Evolutionary conservation across 2,113 vertebrate genomes (phyloP).

Genomic region (Tauraco erythrolophus): DNA sequence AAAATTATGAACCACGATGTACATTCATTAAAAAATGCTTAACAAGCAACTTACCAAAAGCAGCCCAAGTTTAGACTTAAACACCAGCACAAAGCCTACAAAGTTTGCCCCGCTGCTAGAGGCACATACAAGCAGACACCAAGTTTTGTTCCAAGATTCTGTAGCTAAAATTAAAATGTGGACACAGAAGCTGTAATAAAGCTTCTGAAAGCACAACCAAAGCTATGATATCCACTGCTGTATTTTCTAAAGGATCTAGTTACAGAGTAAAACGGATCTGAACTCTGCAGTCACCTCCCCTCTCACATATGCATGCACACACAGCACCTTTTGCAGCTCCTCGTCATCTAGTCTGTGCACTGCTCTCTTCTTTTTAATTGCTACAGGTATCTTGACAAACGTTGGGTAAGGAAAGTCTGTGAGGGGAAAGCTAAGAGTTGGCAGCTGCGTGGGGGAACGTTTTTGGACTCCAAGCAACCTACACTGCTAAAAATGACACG

Average conservation of each 20-base stretch:
- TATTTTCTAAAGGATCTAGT: neutral
- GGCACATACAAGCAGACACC: neutral
- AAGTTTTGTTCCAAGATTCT: neutral
- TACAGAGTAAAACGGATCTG: neutral
- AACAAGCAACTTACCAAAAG: neutral
- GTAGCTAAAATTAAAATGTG: neutral
- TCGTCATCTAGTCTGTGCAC: neutral
- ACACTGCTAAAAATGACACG: neutral
- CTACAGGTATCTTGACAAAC: neutral
- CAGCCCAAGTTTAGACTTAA: neutral
- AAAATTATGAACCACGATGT: neutral
- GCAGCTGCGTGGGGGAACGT: neutral
- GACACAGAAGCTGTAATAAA: neutral
- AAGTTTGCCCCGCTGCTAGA: neutral
- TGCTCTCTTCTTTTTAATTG: neutral
- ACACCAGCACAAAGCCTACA: neutral
- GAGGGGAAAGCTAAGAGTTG: neutral
- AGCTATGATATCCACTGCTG: neutral
- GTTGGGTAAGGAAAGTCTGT: neutral
- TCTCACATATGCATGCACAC: neutral
- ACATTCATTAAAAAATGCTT: neutral
- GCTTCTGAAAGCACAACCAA: neutral
- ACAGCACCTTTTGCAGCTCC: fast-evolving
- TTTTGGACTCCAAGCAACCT: neutral
- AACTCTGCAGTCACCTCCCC: neutral